phyloP scores from a whole-genome alignment of 2,113 vertebrate genomes.

The Pangasianodon gigas region DNA sequence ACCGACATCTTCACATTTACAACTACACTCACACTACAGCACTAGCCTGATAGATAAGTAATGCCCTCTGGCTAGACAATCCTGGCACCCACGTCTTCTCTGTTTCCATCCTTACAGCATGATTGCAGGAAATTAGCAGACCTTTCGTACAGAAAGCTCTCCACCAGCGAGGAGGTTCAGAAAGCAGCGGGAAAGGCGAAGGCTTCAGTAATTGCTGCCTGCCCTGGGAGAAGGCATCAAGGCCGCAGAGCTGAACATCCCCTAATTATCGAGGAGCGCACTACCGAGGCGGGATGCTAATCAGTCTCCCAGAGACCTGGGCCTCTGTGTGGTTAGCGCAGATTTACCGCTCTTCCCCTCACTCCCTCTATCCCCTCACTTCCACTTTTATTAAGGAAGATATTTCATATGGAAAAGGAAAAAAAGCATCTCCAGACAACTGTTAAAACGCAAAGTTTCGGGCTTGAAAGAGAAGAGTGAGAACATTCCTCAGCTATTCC shows the following conservation, averaged over 20 bases:
- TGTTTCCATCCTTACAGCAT: constrained; percentile 68
- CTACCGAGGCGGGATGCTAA: constrained; percentile 85
- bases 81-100: constrained; percentile 53
- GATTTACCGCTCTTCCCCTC: constrained; percentile 84
- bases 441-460: constrained; percentile 95
- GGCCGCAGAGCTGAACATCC: constrained; percentile 80
- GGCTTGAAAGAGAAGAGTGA: constrained; percentile 85
- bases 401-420: constrained; percentile 82
- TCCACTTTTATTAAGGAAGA: constrained; percentile 94
- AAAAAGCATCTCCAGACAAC: constrained; percentile 87
- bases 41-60: constrained; percentile 22
- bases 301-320: constrained; percentile 95
- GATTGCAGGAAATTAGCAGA: constrained; percentile 83
- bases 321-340: constrained; percentile 85
- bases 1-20: constrained; percentile 23
- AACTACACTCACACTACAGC: not conserved
- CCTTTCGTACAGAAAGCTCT: constrained; percentile 79
- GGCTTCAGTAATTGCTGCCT: constrained; percentile 84
- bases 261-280: constrained; percentile 86
- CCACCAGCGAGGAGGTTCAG: constrained; percentile 75
- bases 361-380: constrained; percentile 69
- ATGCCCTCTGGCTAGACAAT: constrained; percentile 36
- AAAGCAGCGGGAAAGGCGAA: constrained; percentile 66
- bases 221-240: constrained; percentile 88
- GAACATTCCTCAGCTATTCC: constrained; percentile 85